phyloP scores from a whole-genome alignment of 2,888 invertebrate species.

The Hylaea fasciaria region DNA sequence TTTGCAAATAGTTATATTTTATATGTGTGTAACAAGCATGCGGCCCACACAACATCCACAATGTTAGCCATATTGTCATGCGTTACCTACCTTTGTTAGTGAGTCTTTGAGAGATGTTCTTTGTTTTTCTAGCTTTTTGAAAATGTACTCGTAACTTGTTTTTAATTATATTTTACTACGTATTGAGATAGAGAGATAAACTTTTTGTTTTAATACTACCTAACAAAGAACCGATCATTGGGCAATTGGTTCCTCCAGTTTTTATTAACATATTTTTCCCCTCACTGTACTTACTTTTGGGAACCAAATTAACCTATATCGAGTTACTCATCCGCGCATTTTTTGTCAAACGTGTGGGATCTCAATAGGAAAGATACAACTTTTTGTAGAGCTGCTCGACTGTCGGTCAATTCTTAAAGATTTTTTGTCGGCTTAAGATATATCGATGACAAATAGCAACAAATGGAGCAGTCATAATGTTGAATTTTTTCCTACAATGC shows the following conservation, averaged over 20 bases:
- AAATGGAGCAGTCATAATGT: conserved; percentile 32
- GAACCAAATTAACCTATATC: conserved; percentile 37
- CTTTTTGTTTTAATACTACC: too few relatives aligned
- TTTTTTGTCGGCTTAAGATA: conserved; percentile 28
- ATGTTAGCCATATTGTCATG: too few relatives aligned
- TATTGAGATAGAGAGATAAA: too few relatives aligned
- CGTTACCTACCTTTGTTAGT: too few relatives aligned
- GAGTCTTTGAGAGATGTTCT: too few relatives aligned
- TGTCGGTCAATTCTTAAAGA: conserved; percentile 30
- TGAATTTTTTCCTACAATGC: conserved; percentile 4
- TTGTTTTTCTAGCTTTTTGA: too few relatives aligned
- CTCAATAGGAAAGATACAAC: conserved; percentile 31
- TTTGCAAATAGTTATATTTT: not conserved
- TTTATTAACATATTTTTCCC: conserved; percentile 11
- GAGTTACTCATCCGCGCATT: conserved; percentile 41
- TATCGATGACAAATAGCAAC: conserved; percentile 26
- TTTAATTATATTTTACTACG: too few relatives aligned
- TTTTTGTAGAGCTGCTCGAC: conserved; percentile 26
- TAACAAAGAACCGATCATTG: too few relatives aligned
- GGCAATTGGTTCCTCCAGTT: too few relatives aligned
- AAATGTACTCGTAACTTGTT: too few relatives aligned
- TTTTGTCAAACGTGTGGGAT: conserved; percentile 36
- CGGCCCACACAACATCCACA: too few relatives aligned
- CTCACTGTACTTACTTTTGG: conserved; percentile 25
- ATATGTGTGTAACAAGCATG: too few relatives aligned